A percentile compares a stretch with the other conserved stretches of the same genome.
Evolutionary conservation across 2,888 invertebrate genomes (phyloP).

Genomic region (Cyrtodaria siliqua): DNA sequence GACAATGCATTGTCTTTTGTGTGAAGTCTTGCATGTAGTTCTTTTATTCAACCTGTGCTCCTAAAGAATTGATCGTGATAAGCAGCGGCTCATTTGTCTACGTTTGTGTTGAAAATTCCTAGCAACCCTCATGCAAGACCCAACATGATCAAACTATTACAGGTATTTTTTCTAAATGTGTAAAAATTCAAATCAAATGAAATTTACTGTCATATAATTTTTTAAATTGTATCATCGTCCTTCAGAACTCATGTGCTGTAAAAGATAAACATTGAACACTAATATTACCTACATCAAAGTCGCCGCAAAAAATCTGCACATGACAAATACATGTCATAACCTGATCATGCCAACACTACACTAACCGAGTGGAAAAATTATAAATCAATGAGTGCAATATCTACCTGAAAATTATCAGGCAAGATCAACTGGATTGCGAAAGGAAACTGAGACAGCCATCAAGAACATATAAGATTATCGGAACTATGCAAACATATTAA

Average conservation of each 20-base stretch:
- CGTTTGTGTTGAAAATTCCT: conserved; percentile 62
- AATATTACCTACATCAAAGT: too few species aligned
- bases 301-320: not conserved
- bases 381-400: too few species aligned
- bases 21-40: conserved; percentile 55
- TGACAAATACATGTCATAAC: conserved; percentile 13
- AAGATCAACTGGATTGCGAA: not conserved
- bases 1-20: conserved; percentile 49
- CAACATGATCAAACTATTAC: conserved; percentile 58
- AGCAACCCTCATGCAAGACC: conserved; percentile 70
- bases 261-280: not conserved
- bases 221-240: too few species aligned
- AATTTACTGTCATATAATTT: too few species aligned
- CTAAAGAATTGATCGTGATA: conserved; percentile 57
- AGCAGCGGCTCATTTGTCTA: conserved; percentile 28
- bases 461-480: conserved; percentile 8
- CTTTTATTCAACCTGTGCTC: conserved; percentile 40
- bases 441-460: not conserved
- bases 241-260: too few species aligned
- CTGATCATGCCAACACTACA: not conserved
- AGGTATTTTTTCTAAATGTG: conserved; percentile 7
- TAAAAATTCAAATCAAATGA: too few species aligned
- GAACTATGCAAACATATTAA: conserved; percentile 30
- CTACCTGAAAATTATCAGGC: not conserved
- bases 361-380: too few species aligned